phyloP scores from a whole-genome alignment of 2,797 vertebrate genomes.

The Arrhamphus sclerolepis region DNA sequence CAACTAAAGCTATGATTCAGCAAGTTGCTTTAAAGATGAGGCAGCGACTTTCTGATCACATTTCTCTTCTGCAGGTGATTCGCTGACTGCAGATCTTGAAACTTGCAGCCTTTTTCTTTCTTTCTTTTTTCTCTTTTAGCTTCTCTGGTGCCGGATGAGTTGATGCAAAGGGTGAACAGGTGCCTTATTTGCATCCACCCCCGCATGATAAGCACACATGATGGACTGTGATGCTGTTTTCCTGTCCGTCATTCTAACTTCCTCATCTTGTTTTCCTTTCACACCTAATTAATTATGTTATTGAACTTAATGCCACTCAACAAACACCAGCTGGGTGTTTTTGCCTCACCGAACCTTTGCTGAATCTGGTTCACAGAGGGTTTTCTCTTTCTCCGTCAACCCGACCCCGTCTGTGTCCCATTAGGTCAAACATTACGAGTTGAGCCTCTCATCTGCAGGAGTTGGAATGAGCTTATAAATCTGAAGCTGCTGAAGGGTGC shows the following conservation, averaged over 20 bases:
- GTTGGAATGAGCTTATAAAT: constrained; percentile 55
- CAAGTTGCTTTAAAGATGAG: constrained; percentile 1
- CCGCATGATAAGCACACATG: constrained; percentile 42
- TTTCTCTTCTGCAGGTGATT: background rate
- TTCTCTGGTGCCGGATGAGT: constrained; percentile 21
- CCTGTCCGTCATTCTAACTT: constrained; percentile 21
- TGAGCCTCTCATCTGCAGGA: background rate
- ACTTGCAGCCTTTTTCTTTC: background rate
- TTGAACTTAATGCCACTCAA: constrained; percentile 59
- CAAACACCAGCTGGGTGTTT: constrained; percentile 37
- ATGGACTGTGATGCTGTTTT: constrained; percentile 24
- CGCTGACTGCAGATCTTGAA: background rate
- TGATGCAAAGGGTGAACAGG: constrained; percentile 46
- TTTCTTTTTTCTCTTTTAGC: background rate
- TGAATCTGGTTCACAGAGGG: constrained; percentile 35
- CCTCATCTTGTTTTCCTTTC: constrained; percentile 38
- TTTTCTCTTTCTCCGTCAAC: background rate
- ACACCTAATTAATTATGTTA: constrained; percentile 72
- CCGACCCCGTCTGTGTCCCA: constrained; percentile 18
- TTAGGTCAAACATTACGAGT: constrained; percentile 54
- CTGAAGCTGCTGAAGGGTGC: constrained; percentile 37
- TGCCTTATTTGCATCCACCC: constrained; percentile 43
- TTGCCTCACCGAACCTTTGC: constrained; percentile 18
- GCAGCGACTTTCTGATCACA: background rate
- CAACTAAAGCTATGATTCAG: constrained; percentile 1